Conservation (phyloP, 2,797 vertebrate genomes). For the Setipinna tenuifilis region DNA sequence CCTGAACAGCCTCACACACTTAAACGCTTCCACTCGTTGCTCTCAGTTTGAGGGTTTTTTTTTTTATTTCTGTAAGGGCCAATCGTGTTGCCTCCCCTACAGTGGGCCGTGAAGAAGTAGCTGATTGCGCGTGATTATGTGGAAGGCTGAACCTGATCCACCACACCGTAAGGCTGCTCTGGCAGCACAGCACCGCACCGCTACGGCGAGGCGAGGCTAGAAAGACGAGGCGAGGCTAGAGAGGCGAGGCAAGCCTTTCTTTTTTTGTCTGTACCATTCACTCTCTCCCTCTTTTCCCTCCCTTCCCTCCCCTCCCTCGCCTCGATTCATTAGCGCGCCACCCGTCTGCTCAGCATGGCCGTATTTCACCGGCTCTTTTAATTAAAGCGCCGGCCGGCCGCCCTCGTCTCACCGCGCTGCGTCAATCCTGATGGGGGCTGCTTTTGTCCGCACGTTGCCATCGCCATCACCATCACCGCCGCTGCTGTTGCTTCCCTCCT, state of each 20-base stretch:
- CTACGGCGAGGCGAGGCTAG: too few relatives aligned
- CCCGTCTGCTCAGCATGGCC: conserved; percentile 45
- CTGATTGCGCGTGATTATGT: conserved; percentile 75
- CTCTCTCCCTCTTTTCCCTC: conserved; percentile 39
- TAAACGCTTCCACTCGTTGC: conserved; percentile 61
- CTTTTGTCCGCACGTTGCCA: too few relatives aligned
- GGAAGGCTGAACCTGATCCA: conserved; percentile 64
- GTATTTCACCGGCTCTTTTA: conserved; percentile 59
- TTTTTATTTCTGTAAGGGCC: conserved; percentile 45
- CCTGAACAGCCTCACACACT: conserved; percentile 13
- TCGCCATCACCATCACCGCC: background rate
- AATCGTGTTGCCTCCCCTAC: conserved; percentile 61
- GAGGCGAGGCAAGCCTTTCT: too few relatives aligned
- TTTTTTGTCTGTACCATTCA: background rate
- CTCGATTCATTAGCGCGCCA: conserved; percentile 65
- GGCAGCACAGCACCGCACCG: conserved; percentile 46
- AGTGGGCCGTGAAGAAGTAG: conserved; percentile 69
- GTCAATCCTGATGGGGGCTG: too few relatives aligned
- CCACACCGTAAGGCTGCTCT: conserved; percentile 50
- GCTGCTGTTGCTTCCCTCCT: background rate
- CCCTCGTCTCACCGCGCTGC: background rate
- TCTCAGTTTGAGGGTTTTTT: background rate
- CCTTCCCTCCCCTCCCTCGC: too few relatives aligned
- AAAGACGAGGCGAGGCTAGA: too few relatives aligned
- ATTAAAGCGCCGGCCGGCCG: conserved; percentile 44